Conservation (phyloP, 2,113 vertebrate species). For the Pluvianellus socialis region DNA sequence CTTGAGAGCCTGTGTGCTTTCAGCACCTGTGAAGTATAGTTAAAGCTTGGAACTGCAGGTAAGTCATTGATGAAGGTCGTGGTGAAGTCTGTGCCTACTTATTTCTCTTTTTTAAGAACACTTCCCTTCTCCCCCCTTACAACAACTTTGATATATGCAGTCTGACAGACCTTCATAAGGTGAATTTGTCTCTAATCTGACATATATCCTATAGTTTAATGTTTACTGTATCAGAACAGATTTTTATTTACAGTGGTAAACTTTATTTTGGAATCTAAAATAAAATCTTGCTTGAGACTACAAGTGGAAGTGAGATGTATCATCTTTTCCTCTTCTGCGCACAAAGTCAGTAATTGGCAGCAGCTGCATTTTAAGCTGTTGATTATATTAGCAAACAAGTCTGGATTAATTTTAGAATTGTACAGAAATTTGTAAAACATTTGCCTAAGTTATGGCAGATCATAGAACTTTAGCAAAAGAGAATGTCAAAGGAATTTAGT, state of each 20-base stretch:
- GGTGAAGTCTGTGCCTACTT: not conserved
- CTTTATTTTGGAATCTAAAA: not conserved
- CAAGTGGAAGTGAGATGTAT: not conserved
- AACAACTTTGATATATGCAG: rapidly evolving
- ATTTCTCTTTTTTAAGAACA: not conserved
- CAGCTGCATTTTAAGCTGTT: not conserved
- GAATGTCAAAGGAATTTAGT: not conserved
- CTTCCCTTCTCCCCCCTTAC: not conserved
- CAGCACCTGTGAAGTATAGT: not conserved
- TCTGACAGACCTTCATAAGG: not conserved
- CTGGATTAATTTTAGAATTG: not conserved
- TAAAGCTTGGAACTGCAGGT: not conserved
- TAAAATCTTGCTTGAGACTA: not conserved
- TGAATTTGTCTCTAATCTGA: not conserved
- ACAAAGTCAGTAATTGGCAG: not conserved
- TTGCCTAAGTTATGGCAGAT: not conserved
- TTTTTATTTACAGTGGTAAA: not conserved
- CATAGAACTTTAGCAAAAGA: not conserved
- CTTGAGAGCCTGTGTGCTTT: not conserved
- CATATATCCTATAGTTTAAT: not conserved
- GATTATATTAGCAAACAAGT: not conserved
- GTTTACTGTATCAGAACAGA: not conserved
- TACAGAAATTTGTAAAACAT: not conserved
- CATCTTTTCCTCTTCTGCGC: not conserved
- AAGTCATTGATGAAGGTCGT: rapidly evolving